Evolutionary conservation across 2,888 invertebrate genomes (phyloP).

Genomic region (Lasioglossum pauxillum): DNA sequence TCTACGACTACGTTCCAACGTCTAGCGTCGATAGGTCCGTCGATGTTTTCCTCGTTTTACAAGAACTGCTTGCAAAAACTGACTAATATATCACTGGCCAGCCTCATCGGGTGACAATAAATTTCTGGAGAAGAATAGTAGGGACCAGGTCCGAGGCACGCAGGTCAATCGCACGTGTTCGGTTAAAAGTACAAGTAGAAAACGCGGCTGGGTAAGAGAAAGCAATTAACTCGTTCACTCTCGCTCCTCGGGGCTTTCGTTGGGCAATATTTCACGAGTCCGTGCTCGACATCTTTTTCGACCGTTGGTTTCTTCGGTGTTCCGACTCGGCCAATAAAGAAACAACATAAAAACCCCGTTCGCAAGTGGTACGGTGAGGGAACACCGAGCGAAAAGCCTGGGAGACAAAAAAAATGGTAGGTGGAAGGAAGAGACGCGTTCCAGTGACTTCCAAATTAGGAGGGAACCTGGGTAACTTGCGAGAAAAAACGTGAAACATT

Average conservation of each 20-base stretch:
- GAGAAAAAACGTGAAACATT: conserved; percentile 40
- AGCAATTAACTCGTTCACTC: conserved; percentile 58
- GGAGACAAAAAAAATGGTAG: neutral
- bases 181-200: neutral
- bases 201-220: conserved; percentile 17
- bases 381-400: neutral
- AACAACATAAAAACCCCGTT: neutral
- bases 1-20: neutral
- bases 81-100: neutral
- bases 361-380: neutral
- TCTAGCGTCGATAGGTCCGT: neutral
- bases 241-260: conserved; percentile 12
- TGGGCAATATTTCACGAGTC: conserved; percentile 54
- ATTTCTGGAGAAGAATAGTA: neutral
- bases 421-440: conserved; percentile 14
- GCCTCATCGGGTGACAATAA: neutral
- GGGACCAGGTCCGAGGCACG: neutral
- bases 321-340: conserved; percentile 6
- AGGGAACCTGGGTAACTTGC: neutral
- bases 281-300: conserved; percentile 54
- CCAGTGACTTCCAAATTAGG: conserved; percentile 54
- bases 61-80: neutral
- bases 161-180: conserved; percentile 1
- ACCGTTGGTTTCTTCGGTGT: neutral
- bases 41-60: neutral